These are phyloP conservation scores for Arenaria interpres DNA, from an alignment of 2,113 vertebrate species.

Conservation along the genomic window DNA sequence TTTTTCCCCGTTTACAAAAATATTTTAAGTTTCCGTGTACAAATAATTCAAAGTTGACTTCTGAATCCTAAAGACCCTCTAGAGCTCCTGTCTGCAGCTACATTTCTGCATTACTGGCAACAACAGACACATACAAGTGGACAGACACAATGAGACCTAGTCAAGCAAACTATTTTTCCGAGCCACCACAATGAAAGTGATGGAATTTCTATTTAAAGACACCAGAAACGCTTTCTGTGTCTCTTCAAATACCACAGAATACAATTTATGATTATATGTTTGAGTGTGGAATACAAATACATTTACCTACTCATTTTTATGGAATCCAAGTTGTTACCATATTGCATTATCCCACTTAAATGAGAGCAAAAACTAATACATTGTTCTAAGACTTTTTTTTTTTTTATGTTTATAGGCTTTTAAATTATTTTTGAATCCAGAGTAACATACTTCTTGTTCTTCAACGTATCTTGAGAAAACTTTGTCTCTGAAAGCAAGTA, in stretches of 20 bases:
- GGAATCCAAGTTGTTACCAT: neutral
- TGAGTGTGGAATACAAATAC: neutral
- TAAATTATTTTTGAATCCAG: neutral
- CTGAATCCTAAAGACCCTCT: neutral
- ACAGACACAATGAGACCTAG: neutral
- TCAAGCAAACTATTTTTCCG: neutral
- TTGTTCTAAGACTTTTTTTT: neutral
- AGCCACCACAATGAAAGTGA: neutral
- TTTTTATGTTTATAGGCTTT: neutral
- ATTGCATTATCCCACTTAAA: neutral
- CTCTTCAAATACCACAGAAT: neutral
- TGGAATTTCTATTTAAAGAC: slow-evolving; percentile 10
- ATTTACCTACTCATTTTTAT: neutral
- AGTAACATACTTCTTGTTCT: neutral
- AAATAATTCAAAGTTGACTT: neutral
- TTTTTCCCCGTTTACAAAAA: neutral
- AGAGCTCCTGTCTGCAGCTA: neutral
- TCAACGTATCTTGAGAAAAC: neutral
- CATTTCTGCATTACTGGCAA: neutral
- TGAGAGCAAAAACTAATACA: neutral
- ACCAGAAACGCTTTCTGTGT: slow-evolving; percentile 2
- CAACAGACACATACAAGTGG: neutral
- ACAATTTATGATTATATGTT: neutral
- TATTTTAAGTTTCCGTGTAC: neutral
- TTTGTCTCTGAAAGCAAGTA: neutral